Percentiles rank a stretch among this genome's conserved stretches.
phyloP scores from a whole-genome alignment of 30 jellyfish, hydroid and myxozoan species.

The Morbakka virulenta region DNA sequence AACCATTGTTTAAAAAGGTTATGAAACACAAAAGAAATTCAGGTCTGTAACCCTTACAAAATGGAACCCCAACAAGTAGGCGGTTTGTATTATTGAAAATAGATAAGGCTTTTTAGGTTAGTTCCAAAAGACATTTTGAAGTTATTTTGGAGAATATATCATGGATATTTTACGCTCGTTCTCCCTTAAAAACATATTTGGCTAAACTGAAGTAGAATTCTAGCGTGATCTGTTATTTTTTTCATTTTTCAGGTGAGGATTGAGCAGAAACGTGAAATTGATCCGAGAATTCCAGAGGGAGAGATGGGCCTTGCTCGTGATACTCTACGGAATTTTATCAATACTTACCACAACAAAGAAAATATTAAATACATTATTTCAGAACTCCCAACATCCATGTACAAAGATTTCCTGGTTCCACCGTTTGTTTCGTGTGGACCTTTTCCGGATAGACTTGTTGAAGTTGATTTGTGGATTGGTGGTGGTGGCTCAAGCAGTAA shows the following conservation, averaged over 20 bases:
- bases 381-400: constrained; percentile 71
- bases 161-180: too few relatives aligned
- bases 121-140: too few relatives aligned
- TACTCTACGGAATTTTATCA: constrained; percentile 53
- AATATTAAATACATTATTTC: constrained; percentile 70
- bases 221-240: too few relatives aligned
- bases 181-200: too few relatives aligned
- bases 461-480: constrained; percentile 76
- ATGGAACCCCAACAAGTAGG: too few relatives aligned
- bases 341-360: constrained; percentile 48
- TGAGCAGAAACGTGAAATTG: constrained; percentile 72
- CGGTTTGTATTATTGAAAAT: too few relatives aligned
- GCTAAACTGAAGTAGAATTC: too few relatives aligned
- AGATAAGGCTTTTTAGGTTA: too few relatives aligned
- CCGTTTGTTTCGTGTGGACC: constrained; percentile 73
- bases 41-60: too few relatives aligned
- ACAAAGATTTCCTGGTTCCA: constrained; percentile 51
- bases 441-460: constrained; percentile 42
- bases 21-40: too few relatives aligned
- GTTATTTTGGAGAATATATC: too few relatives aligned
- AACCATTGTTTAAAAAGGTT: too few relatives aligned
- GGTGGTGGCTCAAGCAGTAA: constrained; percentile 74
- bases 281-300: constrained; percentile 64
- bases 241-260: constrained; percentile 63
- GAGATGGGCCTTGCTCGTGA: constrained; percentile 75